Percentiles rank a stretch among this genome's conserved stretches.
Evolutionary conservation across 2,888 invertebrate species (phyloP).

Genomic region (Abrostola triplasia): DNA sequence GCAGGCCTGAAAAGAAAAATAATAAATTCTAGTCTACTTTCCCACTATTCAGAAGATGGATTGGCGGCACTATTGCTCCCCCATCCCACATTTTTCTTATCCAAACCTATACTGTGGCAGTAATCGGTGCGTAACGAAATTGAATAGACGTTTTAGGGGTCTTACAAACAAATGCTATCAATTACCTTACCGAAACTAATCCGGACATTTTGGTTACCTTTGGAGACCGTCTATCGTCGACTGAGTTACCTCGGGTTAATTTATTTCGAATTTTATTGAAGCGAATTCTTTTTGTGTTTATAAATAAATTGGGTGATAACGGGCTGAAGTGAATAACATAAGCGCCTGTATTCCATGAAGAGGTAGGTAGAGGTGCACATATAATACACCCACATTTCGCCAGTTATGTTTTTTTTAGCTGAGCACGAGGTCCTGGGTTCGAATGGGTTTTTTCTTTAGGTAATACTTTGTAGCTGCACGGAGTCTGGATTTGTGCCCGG

Average conservation of each 20-base stretch:
- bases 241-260: conserved; percentile 37
- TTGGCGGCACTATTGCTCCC: conserved; percentile 20
- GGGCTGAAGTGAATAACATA: too few relatives aligned
- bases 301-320: conserved; percentile 16
- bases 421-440: too few relatives aligned
- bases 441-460: too few relatives aligned
- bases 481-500: too few relatives aligned
- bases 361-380: too few relatives aligned
- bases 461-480: too few relatives aligned
- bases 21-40: conserved; percentile 12
- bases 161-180: conserved; percentile 58
- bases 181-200: conserved; percentile 49
- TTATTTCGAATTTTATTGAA: conserved; percentile 37
- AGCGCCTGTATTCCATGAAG: too few relatives aligned
- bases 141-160: conserved; percentile 53
- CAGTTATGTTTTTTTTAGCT: too few relatives aligned
- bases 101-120: conserved; percentile 28
- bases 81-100: conserved; percentile 43
- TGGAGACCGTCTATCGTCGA: conserved; percentile 41
- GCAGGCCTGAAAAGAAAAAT: neutral
- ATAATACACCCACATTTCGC: too few relatives aligned
- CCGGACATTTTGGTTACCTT: conserved; percentile 27
- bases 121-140: conserved; percentile 52
- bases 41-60: conserved; percentile 30
- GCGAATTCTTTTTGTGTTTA: conserved; percentile 1